Conservation (phyloP, 2,888 invertebrate genomes). For the Globia sparganii region DNA sequence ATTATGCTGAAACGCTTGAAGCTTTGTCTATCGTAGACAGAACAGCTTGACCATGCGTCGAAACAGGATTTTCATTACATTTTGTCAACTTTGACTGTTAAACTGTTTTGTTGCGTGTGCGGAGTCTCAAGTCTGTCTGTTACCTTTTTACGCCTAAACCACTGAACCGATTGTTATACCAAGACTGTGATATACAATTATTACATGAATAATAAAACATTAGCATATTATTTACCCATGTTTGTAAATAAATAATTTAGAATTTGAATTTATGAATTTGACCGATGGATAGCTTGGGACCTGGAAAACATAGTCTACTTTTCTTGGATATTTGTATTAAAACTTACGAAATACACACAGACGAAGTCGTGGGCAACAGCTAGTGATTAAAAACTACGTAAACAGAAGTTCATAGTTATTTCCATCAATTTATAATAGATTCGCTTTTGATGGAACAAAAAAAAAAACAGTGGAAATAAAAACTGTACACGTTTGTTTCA, state of each 20-base stretch:
- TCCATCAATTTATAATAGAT: conserved; percentile 12
- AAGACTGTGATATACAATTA: too few species aligned
- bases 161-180: background rate
- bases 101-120: background rate
- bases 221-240: too few species aligned
- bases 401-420: conserved; percentile 17
- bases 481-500: conserved; percentile 24
- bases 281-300: background rate
- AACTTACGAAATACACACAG: background rate
- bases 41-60: background rate
- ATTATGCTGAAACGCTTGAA: background rate
- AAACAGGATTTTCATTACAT: background rate
- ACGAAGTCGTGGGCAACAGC: background rate
- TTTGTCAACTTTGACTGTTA: background rate
- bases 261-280: background rate
- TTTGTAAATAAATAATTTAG: too few species aligned
- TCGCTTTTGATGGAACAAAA: conserved; percentile 23
- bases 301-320: background rate
- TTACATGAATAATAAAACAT: too few species aligned
- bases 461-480: conserved; percentile 12
- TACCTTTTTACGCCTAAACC: background rate
- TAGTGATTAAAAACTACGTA: background rate
- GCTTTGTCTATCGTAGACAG: background rate
- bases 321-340: background rate
- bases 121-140: background rate